Evolutionary conservation across 1,140 invertebrate genomes (phyloP).

Genomic region (Drosophila obscura): DNA sequence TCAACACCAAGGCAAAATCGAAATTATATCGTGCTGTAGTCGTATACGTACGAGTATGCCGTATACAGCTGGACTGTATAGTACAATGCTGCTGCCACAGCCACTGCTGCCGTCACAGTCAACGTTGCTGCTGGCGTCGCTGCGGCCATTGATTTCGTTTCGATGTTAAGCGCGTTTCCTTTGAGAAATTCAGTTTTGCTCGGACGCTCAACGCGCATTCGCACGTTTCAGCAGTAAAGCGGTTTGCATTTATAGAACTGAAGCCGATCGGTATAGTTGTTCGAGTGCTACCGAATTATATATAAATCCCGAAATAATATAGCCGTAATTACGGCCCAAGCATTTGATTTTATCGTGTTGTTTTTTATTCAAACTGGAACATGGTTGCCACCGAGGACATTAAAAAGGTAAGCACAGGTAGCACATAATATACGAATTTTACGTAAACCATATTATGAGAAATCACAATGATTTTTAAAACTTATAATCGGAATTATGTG

Average conservation of each 20-base stretch:
- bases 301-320: not conserved
- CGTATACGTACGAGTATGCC: no score
- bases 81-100: conserved; percentile 19
- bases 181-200: conserved; percentile 68
- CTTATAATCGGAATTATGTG: no score
- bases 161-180: conserved; percentile 71
- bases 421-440: no score
- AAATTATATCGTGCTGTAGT: conserved; percentile 23
- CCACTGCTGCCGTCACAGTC: conserved; percentile 29
- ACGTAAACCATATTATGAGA: not conserved
- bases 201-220: conserved; percentile 58
- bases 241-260: not conserved
- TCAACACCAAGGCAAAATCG: conserved; percentile 9
- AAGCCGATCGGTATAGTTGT: conserved; percentile 10
- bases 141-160: conserved; percentile 53
- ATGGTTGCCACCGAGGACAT: conserved; percentile 70
- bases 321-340: not conserved
- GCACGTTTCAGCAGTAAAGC: conserved; percentile 57
- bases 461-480: not conserved
- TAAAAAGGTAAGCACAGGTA: conserved; percentile 47
- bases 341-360: not conserved
- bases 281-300: conserved; percentile 5
- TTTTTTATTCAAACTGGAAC: conserved; percentile 1
- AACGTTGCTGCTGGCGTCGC: conserved; percentile 14
- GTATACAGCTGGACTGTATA: not conserved